Percentiles rank a stretch among this genome's conserved stretches.
These are phyloP conservation scores for Marasmarcha lunaedactyla DNA, from an alignment of 2,888 invertebrate species.

Conservation along the genomic window DNA sequence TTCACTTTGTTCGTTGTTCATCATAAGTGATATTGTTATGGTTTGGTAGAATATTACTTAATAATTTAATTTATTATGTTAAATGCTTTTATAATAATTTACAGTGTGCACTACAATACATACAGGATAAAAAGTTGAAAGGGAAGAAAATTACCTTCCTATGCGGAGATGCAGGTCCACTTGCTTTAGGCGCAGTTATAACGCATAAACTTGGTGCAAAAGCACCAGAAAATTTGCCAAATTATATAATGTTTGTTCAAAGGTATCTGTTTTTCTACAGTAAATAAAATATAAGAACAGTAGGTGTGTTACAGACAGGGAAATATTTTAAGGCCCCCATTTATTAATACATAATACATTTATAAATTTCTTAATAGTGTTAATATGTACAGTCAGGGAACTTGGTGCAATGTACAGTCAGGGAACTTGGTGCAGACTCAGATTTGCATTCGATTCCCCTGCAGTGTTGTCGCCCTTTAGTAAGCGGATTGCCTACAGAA, in stretches of 20 bases:
- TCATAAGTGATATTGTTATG: too few species aligned
- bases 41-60: too few species aligned
- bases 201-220: constrained; percentile 67
- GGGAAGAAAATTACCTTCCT: constrained; percentile 74
- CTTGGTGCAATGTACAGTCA: too few species aligned
- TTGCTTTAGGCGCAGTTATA: constrained; percentile 78
- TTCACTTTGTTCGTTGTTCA: too few species aligned
- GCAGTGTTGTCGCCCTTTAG: too few species aligned
- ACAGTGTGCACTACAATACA: constrained; percentile 36
- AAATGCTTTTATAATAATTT: constrained; percentile 10
- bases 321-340: too few species aligned
- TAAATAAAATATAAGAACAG: background rate
- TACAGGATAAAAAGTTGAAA: constrained; percentile 37
- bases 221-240: constrained; percentile 41
- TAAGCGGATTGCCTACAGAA: too few species aligned
- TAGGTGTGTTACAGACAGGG: background rate
- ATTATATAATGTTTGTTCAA: constrained; percentile 55
- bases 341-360: too few species aligned
- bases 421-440: too few species aligned
- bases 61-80: background rate
- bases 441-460: too few species aligned
- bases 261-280: constrained; percentile 39
- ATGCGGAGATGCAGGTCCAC: constrained; percentile 83
- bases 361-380: too few species aligned
- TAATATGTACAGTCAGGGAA: too few species aligned